Evolutionary conservation across 30 jellyfish, hydroid and myxozoan species (phyloP).

Genomic region (Mastigias papua): DNA sequence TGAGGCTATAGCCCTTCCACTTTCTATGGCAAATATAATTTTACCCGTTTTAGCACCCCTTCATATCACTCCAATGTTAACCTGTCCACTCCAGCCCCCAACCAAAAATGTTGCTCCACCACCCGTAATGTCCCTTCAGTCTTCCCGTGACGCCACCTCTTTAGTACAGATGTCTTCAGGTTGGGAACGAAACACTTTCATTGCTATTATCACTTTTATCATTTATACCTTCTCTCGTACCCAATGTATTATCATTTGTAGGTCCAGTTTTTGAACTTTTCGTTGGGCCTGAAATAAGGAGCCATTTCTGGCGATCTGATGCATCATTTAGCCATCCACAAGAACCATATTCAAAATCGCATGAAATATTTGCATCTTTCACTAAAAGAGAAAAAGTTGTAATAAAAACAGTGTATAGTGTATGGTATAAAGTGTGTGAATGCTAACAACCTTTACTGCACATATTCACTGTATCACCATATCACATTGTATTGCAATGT

Average conservation of each 20-base stretch:
- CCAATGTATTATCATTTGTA: slow-evolving; percentile 69
- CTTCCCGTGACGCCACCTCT: no score
- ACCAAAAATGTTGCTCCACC: no score
- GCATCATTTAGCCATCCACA: slow-evolving; percentile 91
- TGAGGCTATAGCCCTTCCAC: no score
- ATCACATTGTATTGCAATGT: no score
- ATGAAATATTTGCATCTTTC: slow-evolving; percentile 60
- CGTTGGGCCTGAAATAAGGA: slow-evolving; percentile 68
- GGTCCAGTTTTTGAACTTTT: slow-evolving; percentile 91
- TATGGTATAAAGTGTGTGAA: no score
- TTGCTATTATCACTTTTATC: neutral
- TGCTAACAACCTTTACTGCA: neutral
- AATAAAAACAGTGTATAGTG: neutral
- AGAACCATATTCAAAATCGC: slow-evolving; percentile 77
- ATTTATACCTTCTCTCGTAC: slow-evolving; percentile 6
- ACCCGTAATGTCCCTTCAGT: no score
- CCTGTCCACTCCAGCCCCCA: no score
- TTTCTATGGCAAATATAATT: no score
- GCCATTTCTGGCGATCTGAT: slow-evolving; percentile 64
- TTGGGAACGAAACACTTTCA: neutral
- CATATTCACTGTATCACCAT: no score
- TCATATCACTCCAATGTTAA: no score
- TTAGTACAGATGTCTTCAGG: no score
- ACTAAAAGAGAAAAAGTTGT: slow-evolving; percentile 3
- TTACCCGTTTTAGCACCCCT: no score